Evolutionary conservation across 2,113 vertebrate genomes (phyloP).

Genomic region (Leptosomus discolor): DNA sequence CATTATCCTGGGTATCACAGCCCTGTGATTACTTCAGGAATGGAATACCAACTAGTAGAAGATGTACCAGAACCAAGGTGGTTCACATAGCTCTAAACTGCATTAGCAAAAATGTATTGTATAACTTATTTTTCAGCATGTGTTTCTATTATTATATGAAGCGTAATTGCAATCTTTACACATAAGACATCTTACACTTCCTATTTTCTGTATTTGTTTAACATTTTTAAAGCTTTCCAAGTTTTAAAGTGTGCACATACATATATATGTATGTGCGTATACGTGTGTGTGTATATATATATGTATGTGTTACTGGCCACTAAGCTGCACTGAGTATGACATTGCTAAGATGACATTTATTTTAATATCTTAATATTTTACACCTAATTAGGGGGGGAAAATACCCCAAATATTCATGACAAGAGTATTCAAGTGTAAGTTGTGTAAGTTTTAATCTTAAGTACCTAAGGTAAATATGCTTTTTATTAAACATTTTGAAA

Average conservation of each 20-base stretch:
- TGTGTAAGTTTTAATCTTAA: neutral
- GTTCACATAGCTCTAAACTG: neutral
- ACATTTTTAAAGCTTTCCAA: neutral
- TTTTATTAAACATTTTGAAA: neutral
- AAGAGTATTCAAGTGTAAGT: neutral
- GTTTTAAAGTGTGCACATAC: neutral
- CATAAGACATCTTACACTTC: neutral
- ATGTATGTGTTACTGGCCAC: neutral
- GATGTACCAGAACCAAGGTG: neutral
- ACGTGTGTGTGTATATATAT: accelerated
- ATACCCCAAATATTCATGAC: neutral
- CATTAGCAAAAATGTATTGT: neutral
- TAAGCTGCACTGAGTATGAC: neutral
- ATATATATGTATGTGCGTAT: no score
- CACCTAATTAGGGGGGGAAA: neutral
- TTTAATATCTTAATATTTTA: neutral
- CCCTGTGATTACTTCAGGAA: neutral
- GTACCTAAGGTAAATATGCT: neutral
- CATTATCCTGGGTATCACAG: neutral
- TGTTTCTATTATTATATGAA: neutral
- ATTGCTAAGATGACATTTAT: neutral
- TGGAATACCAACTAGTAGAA: neutral
- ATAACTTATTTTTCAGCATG: neutral
- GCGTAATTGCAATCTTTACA: neutral
- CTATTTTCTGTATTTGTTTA: neutral